These are phyloP conservation scores for Calvadosia cruxmelitensis DNA, from an alignment of 30 jellyfish, hydroid and myxozoan species.

Conservation along the genomic window DNA sequence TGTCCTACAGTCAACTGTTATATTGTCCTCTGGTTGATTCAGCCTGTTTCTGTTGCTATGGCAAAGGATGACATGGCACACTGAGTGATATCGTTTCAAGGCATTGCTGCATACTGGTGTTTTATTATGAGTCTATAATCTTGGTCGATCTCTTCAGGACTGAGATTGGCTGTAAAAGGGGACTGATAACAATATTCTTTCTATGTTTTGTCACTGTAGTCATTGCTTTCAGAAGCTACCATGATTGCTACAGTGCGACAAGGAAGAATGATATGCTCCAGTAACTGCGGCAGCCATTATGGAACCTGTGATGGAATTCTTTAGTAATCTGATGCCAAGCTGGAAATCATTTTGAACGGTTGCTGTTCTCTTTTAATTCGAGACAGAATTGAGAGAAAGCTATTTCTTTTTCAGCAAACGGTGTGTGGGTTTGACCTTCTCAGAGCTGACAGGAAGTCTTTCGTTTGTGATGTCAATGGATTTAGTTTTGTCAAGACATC, in stretches of 20 bases:
- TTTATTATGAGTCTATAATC: neutral
- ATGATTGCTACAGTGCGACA: no score
- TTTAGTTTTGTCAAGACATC: slow-evolving; percentile 97
- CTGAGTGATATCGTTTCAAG: neutral
- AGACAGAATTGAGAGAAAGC: no score
- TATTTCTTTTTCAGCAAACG: slow-evolving; percentile 70
- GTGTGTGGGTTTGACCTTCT: slow-evolving; percentile 97
- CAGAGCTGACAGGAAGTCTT: slow-evolving; percentile 83
- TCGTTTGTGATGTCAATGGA: slow-evolving; percentile 97
- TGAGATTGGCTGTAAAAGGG: slow-evolving; percentile 1
- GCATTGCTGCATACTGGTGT: neutral
- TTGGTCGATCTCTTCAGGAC: neutral
- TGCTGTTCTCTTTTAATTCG: no score
- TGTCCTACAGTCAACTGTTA: no score
- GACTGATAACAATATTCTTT: neutral
- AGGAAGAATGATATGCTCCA: no score
- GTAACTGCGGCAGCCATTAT: no score
- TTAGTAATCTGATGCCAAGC: neutral
- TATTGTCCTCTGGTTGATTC: no score
- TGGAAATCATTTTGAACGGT: no score
- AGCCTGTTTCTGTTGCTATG: no score
- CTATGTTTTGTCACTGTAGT: no score
- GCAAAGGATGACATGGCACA: neutral
- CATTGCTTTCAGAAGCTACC: no score
- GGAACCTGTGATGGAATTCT: neutral